Percentiles rank a stretch among this genome's conserved stretches.
phyloP scores from a whole-genome alignment of 2,797 vertebrate species.

The Hapalemur alaotrensis region DNA sequence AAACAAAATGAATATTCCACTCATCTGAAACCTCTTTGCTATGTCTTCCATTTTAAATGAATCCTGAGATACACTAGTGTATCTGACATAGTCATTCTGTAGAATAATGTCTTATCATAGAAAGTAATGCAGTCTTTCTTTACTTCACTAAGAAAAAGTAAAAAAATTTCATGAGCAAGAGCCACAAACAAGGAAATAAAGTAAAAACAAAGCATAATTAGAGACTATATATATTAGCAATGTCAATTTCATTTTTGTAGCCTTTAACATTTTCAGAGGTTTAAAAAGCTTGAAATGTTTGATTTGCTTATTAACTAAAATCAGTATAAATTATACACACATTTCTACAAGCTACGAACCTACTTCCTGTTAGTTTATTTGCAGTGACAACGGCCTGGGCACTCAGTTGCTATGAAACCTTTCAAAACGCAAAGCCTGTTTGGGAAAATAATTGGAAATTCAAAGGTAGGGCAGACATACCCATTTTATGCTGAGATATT shows the following conservation, averaged over 20 bases:
- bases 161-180: constrained; percentile 24
- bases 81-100: background rate
- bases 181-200: background rate
- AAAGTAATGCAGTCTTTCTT: background rate
- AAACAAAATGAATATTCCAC: constrained; percentile 8
- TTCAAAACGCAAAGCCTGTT: constrained; percentile 29
- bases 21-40: background rate
- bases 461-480: background rate
- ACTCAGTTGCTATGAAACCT: constrained; percentile 8
- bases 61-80: background rate
- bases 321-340: background rate
- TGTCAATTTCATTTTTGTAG: background rate
- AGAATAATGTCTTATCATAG: background rate
- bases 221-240: background rate
- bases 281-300: constrained; percentile 51
- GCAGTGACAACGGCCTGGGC: background rate
- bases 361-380: background rate
- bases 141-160: background rate
- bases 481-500: background rate
- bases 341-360: background rate
- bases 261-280: background rate
- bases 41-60: background rate
- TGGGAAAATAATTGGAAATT: constrained; percentile 44
- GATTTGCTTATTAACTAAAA: constrained; percentile 48
- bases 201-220: background rate